These are phyloP conservation scores for Battus philenor DNA, from an alignment of 1,140 invertebrate species.

Conservation along the genomic window DNA sequence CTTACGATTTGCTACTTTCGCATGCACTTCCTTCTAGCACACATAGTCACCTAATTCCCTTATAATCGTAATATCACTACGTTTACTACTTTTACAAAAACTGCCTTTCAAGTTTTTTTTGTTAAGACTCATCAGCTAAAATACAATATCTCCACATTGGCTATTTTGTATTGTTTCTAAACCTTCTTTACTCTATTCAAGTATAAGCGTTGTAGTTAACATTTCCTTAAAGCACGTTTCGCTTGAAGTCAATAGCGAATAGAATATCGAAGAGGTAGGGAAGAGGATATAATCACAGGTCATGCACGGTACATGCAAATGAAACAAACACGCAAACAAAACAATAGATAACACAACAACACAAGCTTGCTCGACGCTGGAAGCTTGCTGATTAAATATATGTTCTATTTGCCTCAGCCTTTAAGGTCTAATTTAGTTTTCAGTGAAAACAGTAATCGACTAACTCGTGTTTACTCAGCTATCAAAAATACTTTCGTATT, in stretches of 20 bases:
- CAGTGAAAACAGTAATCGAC: slow-evolving; percentile 19
- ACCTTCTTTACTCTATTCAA: slow-evolving; percentile 15
- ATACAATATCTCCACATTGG: slow-evolving; percentile 19
- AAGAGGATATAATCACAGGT: slow-evolving; percentile 46
- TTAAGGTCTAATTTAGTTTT: slow-evolving; percentile 37
- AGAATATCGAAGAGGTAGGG: slow-evolving; percentile 41
- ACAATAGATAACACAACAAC: slow-evolving; percentile 58
- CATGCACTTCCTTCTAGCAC: slow-evolving; percentile 58
- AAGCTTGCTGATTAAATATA: slow-evolving; percentile 36
- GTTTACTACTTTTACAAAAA: slow-evolving; percentile 43
- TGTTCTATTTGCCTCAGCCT: slow-evolving; percentile 40
- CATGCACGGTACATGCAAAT: slow-evolving; percentile 72
- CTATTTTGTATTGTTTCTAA: slow-evolving; percentile 15
- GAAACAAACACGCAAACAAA: slow-evolving; percentile 70
- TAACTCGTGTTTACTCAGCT: slow-evolving; percentile 13
- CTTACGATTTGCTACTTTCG: slow-evolving; percentile 38
- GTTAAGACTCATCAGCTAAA: slow-evolving; percentile 17
- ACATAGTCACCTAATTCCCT: slow-evolving; percentile 46
- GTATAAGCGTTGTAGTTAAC: slow-evolving; percentile 22
- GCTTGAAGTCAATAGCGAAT: slow-evolving; percentile 36
- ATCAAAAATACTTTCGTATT: slow-evolving; percentile 21
- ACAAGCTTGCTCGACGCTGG: slow-evolving; percentile 60
- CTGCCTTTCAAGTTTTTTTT: slow-evolving; percentile 55
- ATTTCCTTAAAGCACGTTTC: slow-evolving; percentile 34
- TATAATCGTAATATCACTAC: slow-evolving; percentile 45